Conservation (phyloP, 2,888 invertebrate genomes). For the Diabrotica balteata region DNA sequence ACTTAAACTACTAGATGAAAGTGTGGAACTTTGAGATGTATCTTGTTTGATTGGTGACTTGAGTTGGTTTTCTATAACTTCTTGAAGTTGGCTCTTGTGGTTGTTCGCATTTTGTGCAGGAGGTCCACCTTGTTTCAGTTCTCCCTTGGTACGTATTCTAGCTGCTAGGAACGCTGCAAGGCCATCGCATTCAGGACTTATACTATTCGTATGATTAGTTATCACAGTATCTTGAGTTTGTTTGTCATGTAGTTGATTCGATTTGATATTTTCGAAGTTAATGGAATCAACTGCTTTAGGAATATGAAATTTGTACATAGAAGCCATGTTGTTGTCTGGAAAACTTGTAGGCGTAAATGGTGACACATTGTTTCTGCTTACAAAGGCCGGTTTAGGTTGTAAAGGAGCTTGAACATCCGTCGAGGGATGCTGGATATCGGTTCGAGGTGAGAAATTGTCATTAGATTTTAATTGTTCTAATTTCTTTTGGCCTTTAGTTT, state of each 20-base stretch:
- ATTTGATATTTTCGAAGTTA: constrained; percentile 55
- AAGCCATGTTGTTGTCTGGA: constrained; percentile 62
- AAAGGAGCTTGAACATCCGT: constrained; percentile 59
- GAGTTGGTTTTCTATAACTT: constrained; percentile 51
- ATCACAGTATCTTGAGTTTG: constrained; percentile 46
- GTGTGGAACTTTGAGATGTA: constrained; percentile 27
- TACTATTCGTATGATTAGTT: constrained; percentile 41
- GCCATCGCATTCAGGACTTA: constrained; percentile 61
- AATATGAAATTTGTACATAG: constrained; percentile 70
- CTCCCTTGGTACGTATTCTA: constrained; percentile 85
- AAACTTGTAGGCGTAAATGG: constrained; percentile 65
- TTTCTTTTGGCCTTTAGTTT: constrained; percentile 65
- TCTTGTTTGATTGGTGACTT: constrained; percentile 61
- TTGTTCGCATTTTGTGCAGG: constrained; percentile 31
- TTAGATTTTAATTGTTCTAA: constrained; percentile 56
- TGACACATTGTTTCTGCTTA: constrained; percentile 64
- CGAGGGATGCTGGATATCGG: constrained; percentile 57
- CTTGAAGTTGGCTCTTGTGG: constrained; percentile 42
- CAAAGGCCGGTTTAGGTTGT: constrained; percentile 61
- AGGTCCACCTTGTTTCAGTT: constrained; percentile 68
- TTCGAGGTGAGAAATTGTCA: constrained; percentile 43
- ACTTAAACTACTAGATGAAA: constrained; percentile 44
- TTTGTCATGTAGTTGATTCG: constrained; percentile 29
- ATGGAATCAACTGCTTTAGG: constrained; percentile 75
- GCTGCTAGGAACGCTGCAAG: constrained; percentile 71